Conservation (phyloP, 2,113 vertebrate genomes). For the Psilopsiagon aymara region DNA sequence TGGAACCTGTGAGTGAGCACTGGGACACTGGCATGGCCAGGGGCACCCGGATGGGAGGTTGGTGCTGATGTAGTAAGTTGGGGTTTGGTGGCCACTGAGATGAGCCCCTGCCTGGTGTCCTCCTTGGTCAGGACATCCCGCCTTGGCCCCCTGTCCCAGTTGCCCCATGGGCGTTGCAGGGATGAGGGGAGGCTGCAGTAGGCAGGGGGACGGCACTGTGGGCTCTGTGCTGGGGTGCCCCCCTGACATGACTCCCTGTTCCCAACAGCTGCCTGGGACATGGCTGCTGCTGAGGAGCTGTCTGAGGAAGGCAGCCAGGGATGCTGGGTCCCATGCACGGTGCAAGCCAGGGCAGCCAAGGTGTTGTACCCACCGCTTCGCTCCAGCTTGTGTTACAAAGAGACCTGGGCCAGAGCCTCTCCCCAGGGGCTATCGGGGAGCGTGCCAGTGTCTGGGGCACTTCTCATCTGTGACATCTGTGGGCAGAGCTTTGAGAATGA, state of each 20-base stretch:
- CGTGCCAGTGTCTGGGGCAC: accelerated
- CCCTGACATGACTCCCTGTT: accelerated
- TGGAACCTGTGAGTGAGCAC: neutral
- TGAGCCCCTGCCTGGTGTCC: neutral
- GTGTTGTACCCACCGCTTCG: accelerated
- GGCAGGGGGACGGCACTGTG: accelerated
- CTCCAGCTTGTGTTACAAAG: neutral
- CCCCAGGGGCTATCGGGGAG: too few relatives aligned
- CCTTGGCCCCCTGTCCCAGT: neutral
- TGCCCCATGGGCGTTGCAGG: neutral
- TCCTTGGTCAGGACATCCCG: neutral
- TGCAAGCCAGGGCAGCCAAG: accelerated
- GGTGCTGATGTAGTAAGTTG: neutral
- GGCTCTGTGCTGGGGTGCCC: neutral
- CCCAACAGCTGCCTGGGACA: neutral
- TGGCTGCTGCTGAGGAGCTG: neutral
- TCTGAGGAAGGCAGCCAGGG: accelerated
- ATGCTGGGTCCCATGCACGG: accelerated
- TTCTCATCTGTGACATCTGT: neutral
- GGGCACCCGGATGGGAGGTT: neutral
- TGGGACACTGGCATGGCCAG: accelerated
- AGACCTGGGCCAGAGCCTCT: accelerated
- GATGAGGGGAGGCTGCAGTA: neutral
- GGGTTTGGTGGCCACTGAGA: too few relatives aligned
- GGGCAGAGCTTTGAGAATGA: neutral